Evolutionary conservation across 2,797 vertebrate species (phyloP).

Genomic region (Xerus rutilus): DNA sequence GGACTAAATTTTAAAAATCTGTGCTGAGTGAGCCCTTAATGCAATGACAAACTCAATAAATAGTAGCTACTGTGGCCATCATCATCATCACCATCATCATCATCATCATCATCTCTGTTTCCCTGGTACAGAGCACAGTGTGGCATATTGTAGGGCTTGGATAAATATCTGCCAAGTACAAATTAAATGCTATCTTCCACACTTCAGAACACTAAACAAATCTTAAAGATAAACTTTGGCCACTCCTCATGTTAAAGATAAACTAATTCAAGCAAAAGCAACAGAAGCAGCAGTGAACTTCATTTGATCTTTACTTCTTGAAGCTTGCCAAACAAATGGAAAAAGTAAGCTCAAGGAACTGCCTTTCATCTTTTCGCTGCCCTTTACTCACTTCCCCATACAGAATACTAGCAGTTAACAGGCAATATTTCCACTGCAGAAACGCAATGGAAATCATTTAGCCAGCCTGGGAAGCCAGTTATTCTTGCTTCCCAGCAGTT

Average conservation of each 20-base stretch:
- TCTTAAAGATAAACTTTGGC: conserved; percentile 33
- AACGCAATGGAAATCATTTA: not conserved
- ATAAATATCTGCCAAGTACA: not conserved
- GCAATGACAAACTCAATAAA: not conserved
- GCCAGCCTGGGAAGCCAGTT: not conserved
- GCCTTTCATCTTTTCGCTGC: conserved; percentile 23
- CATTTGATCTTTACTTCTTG: conserved; percentile 60
- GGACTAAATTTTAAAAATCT: not conserved
- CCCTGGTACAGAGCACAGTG: not conserved
- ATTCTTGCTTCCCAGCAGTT: conserved; percentile 24
- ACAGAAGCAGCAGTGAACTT: conserved; percentile 52
- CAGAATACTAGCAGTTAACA: not conserved
- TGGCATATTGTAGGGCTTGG: not conserved
- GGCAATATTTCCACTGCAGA: not conserved
- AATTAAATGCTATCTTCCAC: not conserved
- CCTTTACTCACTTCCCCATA: not conserved
- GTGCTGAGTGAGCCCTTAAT: not conserved
- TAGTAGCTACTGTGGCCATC: not conserved
- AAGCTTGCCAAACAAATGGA: conserved; percentile 6
- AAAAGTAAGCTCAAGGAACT: conserved; percentile 4
- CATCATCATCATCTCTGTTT: not conserved
- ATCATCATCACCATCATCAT: not conserved
- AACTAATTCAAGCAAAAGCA: conserved; percentile 43
- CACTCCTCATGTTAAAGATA: conserved; percentile 46
- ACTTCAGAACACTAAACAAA: conserved; percentile 47